Conservation (phyloP, 1,140 invertebrate species). For the Trinorchestia longiramus region DNA sequence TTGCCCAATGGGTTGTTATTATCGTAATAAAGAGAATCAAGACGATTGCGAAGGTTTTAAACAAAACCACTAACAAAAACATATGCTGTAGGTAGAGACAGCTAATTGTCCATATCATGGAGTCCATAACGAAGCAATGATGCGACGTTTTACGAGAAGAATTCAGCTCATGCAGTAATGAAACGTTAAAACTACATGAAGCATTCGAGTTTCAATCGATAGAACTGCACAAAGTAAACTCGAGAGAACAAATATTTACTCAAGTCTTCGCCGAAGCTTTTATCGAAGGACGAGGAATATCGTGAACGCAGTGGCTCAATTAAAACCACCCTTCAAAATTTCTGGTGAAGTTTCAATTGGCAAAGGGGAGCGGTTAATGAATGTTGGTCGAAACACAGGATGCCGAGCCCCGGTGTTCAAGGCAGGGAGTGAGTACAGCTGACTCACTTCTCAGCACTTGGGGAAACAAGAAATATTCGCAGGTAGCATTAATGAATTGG, state of each 20-base stretch:
- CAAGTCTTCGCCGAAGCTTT: neutral
- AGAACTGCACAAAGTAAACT: neutral
- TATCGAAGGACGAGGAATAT: neutral
- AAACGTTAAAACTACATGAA: neutral
- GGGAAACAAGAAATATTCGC: no score
- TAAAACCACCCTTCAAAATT: conserved; percentile 8
- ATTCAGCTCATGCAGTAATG: neutral
- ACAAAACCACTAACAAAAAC: neutral
- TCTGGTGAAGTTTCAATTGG: neutral
- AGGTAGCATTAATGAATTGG: no score
- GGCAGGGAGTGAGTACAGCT: no score
- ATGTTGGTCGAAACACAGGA: neutral
- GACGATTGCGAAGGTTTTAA: neutral
- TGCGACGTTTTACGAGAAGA: neutral
- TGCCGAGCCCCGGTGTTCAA: neutral
- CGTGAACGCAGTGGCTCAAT: conserved; percentile 24
- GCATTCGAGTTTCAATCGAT: neutral
- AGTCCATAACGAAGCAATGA: neutral
- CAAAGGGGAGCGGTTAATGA: neutral
- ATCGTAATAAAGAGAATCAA: neutral
- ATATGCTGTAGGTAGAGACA: neutral
- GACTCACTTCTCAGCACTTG: no score
- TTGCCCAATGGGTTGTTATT: no score
- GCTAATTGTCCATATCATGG: neutral
- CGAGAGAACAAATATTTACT: neutral